phyloP scores from a whole-genome alignment of 2,888 invertebrate species.

The Nemurella pictetii region DNA sequence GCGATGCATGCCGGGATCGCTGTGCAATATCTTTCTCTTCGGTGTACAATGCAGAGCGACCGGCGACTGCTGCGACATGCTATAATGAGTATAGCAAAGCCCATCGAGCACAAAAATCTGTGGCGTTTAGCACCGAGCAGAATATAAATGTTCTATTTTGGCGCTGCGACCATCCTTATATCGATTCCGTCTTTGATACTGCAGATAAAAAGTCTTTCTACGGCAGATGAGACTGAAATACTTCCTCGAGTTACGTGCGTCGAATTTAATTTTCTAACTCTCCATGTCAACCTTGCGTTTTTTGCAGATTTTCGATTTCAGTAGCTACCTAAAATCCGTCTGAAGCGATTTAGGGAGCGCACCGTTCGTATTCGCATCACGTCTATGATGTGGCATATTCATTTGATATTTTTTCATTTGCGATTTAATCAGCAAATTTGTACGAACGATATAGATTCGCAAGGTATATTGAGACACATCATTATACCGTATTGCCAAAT shows the following conservation, averaged over 20 bases:
- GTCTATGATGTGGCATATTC: too few species aligned
- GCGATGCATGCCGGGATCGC: background rate
- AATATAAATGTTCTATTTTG: background rate
- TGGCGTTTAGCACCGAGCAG: background rate
- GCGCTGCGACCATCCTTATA: background rate
- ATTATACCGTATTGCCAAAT: too few species aligned
- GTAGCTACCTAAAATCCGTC: too few species aligned
- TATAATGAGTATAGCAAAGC: background rate
- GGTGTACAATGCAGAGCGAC: background rate
- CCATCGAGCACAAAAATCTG: background rate
- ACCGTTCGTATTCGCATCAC: too few species aligned
- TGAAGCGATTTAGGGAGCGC: too few species aligned
- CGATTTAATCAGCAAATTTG: too few species aligned
- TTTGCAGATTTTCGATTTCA: too few species aligned
- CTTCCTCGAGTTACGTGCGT: background rate
- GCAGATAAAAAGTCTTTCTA: background rate
- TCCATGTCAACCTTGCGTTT: too few species aligned
- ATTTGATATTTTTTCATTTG: too few species aligned
- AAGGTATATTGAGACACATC: too few species aligned
- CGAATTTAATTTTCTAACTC: background rate
- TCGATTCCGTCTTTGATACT: background rate
- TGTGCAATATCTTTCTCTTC: background rate
- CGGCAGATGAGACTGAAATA: background rate
- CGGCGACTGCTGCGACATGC: too few species aligned
- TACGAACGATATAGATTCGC: too few species aligned